phyloP scores from a whole-genome alignment of 2,888 invertebrate species.

The Cremastinae sp. region DNA sequence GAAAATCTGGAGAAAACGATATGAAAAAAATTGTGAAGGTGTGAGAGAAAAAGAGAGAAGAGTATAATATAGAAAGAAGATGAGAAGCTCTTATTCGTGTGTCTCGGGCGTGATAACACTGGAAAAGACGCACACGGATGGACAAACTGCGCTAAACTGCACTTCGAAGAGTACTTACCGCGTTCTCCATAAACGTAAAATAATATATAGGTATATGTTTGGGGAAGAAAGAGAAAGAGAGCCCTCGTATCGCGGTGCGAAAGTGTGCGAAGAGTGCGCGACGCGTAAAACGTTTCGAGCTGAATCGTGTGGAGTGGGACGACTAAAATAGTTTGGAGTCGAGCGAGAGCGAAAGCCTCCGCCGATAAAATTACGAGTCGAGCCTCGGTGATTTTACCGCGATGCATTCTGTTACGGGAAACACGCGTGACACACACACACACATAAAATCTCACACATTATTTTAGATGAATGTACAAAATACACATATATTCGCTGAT shows the following conservation, averaged over 20 bases:
- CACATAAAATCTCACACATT: not conserved
- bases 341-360: constrained; percentile 26
- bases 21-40: too few relatives aligned
- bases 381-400: constrained; percentile 48
- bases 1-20: too few relatives aligned
- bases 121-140: constrained; percentile 9
- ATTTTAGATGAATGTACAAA: too few relatives aligned
- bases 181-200: constrained; percentile 50
- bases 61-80: constrained; percentile 32
- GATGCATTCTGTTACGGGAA: not conserved
- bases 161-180: constrained; percentile 31
- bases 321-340: constrained; percentile 52
- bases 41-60: too few relatives aligned
- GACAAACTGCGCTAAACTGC: constrained; percentile 25
- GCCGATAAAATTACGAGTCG: constrained; percentile 59
- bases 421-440: not conserved
- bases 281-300: constrained; percentile 39
- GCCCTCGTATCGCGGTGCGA: not conserved
- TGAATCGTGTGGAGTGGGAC: constrained; percentile 35
- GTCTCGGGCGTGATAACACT: constrained; percentile 27
- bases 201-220: constrained; percentile 18
- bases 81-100: constrained; percentile 49
- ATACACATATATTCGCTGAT: too few relatives aligned
- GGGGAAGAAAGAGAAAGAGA: not conserved
- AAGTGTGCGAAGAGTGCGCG: constrained; percentile 16